A percentile compares a stretch with the other conserved stretches of the same genome.
Evolutionary conservation across 2,888 invertebrate species (phyloP).

Genomic region (Acanthacorydalis orientalis): DNA sequence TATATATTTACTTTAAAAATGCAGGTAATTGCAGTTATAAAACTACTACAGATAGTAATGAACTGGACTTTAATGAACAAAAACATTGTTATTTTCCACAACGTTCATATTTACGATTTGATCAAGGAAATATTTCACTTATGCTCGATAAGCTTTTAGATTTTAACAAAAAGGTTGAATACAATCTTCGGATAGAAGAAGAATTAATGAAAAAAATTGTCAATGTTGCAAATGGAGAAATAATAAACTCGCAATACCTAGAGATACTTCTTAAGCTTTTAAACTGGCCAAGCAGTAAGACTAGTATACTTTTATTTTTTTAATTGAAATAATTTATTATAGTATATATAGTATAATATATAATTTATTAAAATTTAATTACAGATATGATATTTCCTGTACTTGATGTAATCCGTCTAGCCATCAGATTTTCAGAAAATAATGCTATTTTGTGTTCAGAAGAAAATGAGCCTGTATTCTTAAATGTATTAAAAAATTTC

Average conservation of each 20-base stretch:
- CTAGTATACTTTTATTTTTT: background rate
- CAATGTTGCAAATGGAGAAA: slow-evolving; percentile 36
- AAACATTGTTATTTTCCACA: slow-evolving; percentile 23
- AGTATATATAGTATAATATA: no score
- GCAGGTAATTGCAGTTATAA: slow-evolving; percentile 23
- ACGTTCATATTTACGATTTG: slow-evolving; percentile 46
- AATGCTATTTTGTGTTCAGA: slow-evolving; percentile 40
- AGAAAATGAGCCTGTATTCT: slow-evolving; percentile 17
- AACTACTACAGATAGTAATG: slow-evolving; percentile 22
- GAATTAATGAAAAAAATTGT: slow-evolving; percentile 42
- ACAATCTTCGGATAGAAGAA: slow-evolving; percentile 32
- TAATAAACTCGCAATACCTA: slow-evolving; percentile 30
- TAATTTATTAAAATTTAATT: background rate
- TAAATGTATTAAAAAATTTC: slow-evolving; percentile 19
- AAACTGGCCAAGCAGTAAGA: slow-evolving; percentile 54
- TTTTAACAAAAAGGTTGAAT: slow-evolving; percentile 47
- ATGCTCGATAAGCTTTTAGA: slow-evolving; percentile 59
- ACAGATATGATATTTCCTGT: slow-evolving; percentile 72
- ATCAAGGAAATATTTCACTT: slow-evolving; percentile 56
- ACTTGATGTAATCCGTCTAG: slow-evolving; percentile 71
- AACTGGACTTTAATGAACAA: slow-evolving; percentile 21
- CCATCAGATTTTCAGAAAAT: slow-evolving; percentile 37
- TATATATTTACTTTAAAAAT: slow-evolving; percentile 6
- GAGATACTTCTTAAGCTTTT: slow-evolving; percentile 41
- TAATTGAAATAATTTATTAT: no score